These are phyloP conservation scores for Panopea generosa DNA, from an alignment of 2,888 invertebrate genomes.

Conservation along the genomic window DNA sequence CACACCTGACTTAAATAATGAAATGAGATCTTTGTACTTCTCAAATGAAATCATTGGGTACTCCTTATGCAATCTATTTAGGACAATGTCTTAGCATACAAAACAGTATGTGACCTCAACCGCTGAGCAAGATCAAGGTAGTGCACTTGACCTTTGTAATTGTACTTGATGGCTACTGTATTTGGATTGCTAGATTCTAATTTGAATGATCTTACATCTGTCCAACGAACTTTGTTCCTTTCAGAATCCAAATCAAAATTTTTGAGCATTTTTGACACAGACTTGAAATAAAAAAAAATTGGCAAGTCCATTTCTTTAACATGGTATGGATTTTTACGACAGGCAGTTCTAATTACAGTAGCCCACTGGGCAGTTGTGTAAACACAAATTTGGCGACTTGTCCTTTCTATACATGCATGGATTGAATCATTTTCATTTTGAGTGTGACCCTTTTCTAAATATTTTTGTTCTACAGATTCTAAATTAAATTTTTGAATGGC, in stretches of 20 bases:
- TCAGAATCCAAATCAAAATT: constrained; percentile 26
- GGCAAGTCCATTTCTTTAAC: constrained; percentile 36
- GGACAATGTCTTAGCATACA: constrained; percentile 20
- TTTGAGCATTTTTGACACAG: constrained; percentile 16
- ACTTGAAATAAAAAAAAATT: constrained; percentile 40
- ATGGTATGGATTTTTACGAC: constrained; percentile 21
- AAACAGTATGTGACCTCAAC: not conserved
- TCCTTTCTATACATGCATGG: constrained; percentile 34
- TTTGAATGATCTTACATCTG: too few relatives aligned
- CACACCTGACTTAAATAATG: constrained; percentile 19
- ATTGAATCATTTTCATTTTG: too few relatives aligned
- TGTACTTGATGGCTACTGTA: too few relatives aligned
- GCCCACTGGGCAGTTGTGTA: constrained; percentile 44
- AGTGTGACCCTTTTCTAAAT: too few relatives aligned
- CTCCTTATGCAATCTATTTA: constrained; percentile 7
- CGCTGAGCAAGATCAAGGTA: too few relatives aligned
- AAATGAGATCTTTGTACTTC: constrained; percentile 36
- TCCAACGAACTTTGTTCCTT: constrained; percentile 17
- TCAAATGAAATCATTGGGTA: too few relatives aligned
- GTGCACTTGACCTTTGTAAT: too few relatives aligned
- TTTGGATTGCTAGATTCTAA: too few relatives aligned
- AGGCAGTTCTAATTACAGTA: constrained; percentile 27
- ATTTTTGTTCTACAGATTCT: constrained; percentile 12
- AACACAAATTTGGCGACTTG: too few relatives aligned
- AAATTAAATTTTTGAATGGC: constrained; percentile 12